phyloP scores from a whole-genome alignment of 2,113 vertebrate genomes.

The Semnornis frantzii region DNA sequence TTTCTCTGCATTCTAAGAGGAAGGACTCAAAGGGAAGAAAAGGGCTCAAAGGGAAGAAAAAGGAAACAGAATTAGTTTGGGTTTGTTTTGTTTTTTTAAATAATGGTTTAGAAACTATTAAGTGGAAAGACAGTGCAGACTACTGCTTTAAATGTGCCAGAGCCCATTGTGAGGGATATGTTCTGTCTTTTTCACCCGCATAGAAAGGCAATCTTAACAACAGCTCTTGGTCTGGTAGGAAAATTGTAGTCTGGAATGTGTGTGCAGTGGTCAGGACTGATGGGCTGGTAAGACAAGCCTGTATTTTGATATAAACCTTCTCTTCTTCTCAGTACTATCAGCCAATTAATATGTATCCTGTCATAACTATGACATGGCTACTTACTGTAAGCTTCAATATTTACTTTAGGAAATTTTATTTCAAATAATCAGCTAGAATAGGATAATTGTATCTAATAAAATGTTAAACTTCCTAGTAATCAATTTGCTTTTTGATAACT shows the following conservation, averaged over 20 bases:
- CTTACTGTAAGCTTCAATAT: background rate
- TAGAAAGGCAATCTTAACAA: background rate
- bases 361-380: background rate
- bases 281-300: background rate
- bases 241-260: background rate
- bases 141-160: background rate
- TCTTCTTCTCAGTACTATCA: background rate
- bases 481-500: background rate
- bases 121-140: background rate
- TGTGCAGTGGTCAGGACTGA: background rate
- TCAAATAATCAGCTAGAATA: background rate
- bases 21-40: background rate
- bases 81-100: background rate
- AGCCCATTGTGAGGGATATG: background rate
- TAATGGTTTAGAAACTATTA: background rate
- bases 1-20: background rate
- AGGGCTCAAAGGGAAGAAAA: background rate
- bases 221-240: background rate
- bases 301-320: background rate
- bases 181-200: background rate
- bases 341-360: background rate
- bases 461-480: background rate
- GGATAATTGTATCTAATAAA: background rate
- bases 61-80: background rate
- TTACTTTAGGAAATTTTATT: background rate